Base-by-base conservation (phyloP, 2,888 invertebrate genomes). In the Adelognathus sp. region DNA sequence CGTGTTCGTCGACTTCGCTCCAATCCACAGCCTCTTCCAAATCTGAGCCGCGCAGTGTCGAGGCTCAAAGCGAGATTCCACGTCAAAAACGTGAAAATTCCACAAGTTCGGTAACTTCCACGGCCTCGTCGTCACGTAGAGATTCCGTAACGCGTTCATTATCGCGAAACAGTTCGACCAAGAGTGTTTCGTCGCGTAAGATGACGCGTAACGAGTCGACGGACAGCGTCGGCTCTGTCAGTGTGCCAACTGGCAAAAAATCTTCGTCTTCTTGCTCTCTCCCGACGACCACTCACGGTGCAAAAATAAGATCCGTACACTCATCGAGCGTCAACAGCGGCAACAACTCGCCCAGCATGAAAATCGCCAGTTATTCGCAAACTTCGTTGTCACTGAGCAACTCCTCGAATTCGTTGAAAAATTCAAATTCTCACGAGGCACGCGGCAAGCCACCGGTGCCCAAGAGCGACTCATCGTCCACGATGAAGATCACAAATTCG, bases 381-480 rank as follows among this genome's bases (percentile, higher is more conserved):
- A 18, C 66, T 11, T 24, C 66, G 54, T 29, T 33, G 41, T 29
- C 72, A 67, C 16, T 46, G 27, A 3, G 27, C 21, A 46, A 39
- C 39, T 44, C 41, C 16, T 85, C 86, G 77, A 87, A 85, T 82
- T 82, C 85, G 82, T 84, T 86, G 72, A 71, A 54, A 39, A 87
- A 85, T 64, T 83, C 85, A 79, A 86, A 83, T 79, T 83, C 86
- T 71, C 78, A 85, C 76, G 90, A 90, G 77, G 86, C 89, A 71
- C 88, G 90, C 79, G 87, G 88, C 3, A 91, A 91, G 85, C 92
- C 93, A 78, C 92, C 92, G 85, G 92, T 92, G 69, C 93, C 93
- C 16, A 92, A 92, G 76, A 90, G 89, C 56, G 92, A 92, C 74
- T 82, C 11, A 27, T 29, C 61, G 3, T 11, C 81, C 66, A 89